Base-by-base conservation (phyloP, 2,113 vertebrate genomes). In the Solea solea region DNA sequence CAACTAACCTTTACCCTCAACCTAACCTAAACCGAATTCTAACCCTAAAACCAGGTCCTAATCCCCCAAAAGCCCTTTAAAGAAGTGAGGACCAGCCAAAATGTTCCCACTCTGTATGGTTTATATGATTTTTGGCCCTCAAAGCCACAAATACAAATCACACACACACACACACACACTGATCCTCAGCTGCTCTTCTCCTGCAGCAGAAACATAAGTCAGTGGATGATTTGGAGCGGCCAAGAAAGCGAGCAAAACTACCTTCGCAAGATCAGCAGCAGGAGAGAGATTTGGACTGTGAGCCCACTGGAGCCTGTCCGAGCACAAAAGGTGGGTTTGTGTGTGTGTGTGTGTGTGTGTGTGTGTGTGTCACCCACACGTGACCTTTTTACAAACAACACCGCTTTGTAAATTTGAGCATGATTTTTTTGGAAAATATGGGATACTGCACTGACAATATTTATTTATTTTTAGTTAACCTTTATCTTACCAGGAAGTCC, bases 191-290 rank as follows among this genome's bases (percentile, higher is more conserved):
- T 64, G 49, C 1, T 52, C 80, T 27, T 66, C 34, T 80, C 1
- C 51, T 75, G 64, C 71, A 90, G 82, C 86, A 87, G 74, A 93
- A 85, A 70, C 79, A 46, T 39, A 53, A 50, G 34, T 44, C 80
- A 44, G 65, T 72, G 54, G 64, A 45, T 12, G 51, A 57, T 9
- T 9, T 27, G 25, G 80, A 53, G 9, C 45, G 82, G 11, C 77
- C 83, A 48, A 21, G 69, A 21, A 94, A 94, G 78, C 86, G 90
- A 69, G 68, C 84, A 2, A 92, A 86, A 57, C 54, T 85, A n/a
- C 76, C 76, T 55, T 41, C 7, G 9, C 53, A 67, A 12, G 52
- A 40, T 25, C 64, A 64, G 8, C 51, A 72, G 42, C 21, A 48
- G 21, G 73, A 71, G 49, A 13, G 14, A 48, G 70, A 55, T 42